Evolutionary conservation across 1,140 invertebrate species (phyloP), one percentile per base, ranked within the genome.

Genomic region (Papilio glaucus): DNA sequence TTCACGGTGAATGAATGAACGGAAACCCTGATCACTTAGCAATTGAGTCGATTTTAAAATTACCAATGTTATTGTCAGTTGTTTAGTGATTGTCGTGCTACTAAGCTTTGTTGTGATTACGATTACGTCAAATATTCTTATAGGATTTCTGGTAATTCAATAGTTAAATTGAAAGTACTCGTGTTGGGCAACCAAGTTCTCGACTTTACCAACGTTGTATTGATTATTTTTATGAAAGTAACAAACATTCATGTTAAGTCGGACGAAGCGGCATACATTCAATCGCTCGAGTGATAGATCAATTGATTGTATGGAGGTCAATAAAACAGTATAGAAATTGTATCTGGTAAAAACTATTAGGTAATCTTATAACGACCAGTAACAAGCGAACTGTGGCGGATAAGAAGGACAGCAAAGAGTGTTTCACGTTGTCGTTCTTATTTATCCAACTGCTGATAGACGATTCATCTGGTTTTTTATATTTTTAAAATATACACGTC

Each of bases 251-350:
- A 6, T 33, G 9, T 10, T 18, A 57, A 18, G 8, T 57, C 39
- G 13, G 39, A 13, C 12, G 13, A 41, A 12, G 15, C 6, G 7
- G n/a, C n/a, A n/a, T 10, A 53, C 10, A 57, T 24, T 4, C 49
- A 9, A 8, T n/a, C n/a, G n/a, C n/a, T n/a, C n/a, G n/a, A n/a
- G 45, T 49, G 49, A 57, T 21, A 53, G 21, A 24, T 49, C 45
- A 21, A 49, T 49, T 49, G 45, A 49, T 8, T 24, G 21, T 24
- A 57, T 57, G 21, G 49, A 57, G 49, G 49, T 57, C 49, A 57
- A 57, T 57, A 57, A 12, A 57, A 10, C 49, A 24, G 4, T 13
- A 45, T 57, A 26, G 29, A 33, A 33, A 53, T 53, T 57, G 6
- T 57, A 57, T 24, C 49, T 57, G 21, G 10, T 41, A 4, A 41